Conservation (phyloP, 1,140 invertebrate genomes). For the Oryctes rhinoceros region DNA sequence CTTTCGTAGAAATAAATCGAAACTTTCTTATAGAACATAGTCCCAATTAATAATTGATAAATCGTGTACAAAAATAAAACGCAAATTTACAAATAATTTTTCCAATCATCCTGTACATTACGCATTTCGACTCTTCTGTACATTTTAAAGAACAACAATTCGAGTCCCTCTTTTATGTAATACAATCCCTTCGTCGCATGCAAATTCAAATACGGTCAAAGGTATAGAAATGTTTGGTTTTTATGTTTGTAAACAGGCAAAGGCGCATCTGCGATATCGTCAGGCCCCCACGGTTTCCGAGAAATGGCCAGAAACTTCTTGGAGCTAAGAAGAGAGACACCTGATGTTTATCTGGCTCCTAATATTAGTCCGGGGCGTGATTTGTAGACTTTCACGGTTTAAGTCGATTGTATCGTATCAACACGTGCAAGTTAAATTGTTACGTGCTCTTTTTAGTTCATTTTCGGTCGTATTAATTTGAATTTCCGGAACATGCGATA, state of each 20-base stretch:
- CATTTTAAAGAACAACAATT: neutral
- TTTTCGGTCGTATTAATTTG: conserved; percentile 6
- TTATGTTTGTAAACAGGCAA: conserved; percentile 9
- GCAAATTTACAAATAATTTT: too few species aligned
- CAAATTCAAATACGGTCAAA: neutral
- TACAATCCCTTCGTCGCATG: neutral
- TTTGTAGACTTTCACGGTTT: conserved; percentile 9
- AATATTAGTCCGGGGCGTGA: conserved; percentile 2
- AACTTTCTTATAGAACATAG: too few species aligned
- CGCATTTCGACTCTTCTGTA: neutral
- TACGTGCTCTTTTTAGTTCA: neutral
- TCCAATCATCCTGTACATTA: too few species aligned
- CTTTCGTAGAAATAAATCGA: too few species aligned
- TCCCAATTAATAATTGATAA: too few species aligned
- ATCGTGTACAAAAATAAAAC: too few species aligned
- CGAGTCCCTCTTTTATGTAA: conserved; percentile 2
- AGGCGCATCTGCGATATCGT: conserved; percentile 15
- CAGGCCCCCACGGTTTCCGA: conserved; percentile 34
- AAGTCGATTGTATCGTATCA: neutral
- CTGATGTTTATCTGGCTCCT: conserved; percentile 9
- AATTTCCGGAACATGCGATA: neutral
- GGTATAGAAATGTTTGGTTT: conserved; percentile 38
- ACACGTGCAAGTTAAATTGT: neutral
- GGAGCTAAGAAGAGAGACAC: conserved; percentile 33
- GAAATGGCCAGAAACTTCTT: conserved; percentile 40